Base-by-base conservation (phyloP, 2,797 vertebrate species). In the Remorina albescens region DNA sequence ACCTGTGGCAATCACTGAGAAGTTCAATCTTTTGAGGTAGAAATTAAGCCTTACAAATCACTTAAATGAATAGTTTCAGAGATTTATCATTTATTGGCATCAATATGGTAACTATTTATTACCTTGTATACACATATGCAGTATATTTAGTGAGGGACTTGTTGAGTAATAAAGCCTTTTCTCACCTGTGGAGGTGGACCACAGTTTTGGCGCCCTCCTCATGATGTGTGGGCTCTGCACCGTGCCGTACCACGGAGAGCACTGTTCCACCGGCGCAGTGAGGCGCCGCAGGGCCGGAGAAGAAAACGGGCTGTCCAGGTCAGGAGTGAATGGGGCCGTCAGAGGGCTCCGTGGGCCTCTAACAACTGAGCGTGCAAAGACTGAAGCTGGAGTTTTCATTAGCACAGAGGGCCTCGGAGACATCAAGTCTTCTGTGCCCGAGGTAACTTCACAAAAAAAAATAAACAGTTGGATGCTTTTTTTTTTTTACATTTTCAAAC, bases 171-270 rank as follows among this genome's bases (percentile, higher is more conserved):
- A n/a, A 18, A 18, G 16, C n/a, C 1, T 6, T 11, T 18, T 16
- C 87, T 88, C 44, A 98, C 97, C 96, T 86, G 96, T 93, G 74
- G 91, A 82, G 0, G 93, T 94, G 0, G 97, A 97, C 98, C 98
- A 99, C 26, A 99, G 93, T 83, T 96, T 96, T 19, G 96, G 96
- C 1, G 84, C 95, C 85, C 96, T 95, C 87, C 96, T 96, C 71
- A 86, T 87, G 42, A 96, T 5, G 8, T 95, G 94, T 15, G 97
- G 95, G 85, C 96, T 97, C 64, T 95, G 96, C 8, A 95, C 85
- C 0, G 94, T 88, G 46, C 95, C 94, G 10, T 92, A 90, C 94
- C 94, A 95, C 26, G 94, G 94, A 1, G 96, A 96, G 32, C 76
- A 92, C 2, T 89, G 90, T 32, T 96, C 95, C 72, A 93, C 76